Evolutionary conservation across 2,797 vertebrate genomes (phyloP).

Genomic region (Parauchenoglanis ngamensis): DNA sequence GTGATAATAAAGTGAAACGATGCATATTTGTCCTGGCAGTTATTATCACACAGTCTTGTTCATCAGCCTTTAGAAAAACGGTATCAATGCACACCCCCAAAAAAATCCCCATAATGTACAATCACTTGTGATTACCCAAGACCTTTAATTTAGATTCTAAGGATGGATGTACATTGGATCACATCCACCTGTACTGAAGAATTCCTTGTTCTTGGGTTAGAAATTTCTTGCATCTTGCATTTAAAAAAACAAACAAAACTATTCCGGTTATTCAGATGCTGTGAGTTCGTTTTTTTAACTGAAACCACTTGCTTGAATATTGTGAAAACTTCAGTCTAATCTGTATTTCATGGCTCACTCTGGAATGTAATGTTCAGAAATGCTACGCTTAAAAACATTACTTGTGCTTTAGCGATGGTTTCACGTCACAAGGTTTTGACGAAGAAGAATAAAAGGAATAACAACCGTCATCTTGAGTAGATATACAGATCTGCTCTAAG

Average conservation of each 20-base stretch:
- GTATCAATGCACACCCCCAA: not conserved
- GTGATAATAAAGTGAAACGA: not conserved
- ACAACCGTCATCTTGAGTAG: not conserved
- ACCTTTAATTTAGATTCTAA: not conserved
- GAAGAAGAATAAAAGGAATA: not conserved
- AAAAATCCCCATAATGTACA: not conserved
- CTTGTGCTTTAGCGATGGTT: constrained; percentile 6
- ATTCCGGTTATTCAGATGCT: not conserved
- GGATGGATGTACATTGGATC: not conserved
- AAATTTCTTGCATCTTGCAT: not conserved
- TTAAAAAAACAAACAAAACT: not conserved
- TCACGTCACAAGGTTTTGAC: constrained; percentile 12
- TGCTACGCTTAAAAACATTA: not conserved
- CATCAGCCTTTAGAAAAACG: not conserved
- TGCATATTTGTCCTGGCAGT: constrained; percentile 30
- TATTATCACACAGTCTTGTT: constrained; percentile 9
- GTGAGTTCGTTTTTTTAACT: not conserved
- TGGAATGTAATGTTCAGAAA: not conserved
- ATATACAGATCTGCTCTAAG: not conserved
- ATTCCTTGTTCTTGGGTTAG: not conserved
- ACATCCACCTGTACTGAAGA: not conserved
- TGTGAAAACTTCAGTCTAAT: not conserved
- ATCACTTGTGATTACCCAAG: not conserved
- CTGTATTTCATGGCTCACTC: not conserved
- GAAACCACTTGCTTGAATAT: not conserved